These are phyloP conservation scores for Spea bombifrons DNA, from an alignment of 2,113 vertebrate species.

Conservation along the genomic window DNA sequence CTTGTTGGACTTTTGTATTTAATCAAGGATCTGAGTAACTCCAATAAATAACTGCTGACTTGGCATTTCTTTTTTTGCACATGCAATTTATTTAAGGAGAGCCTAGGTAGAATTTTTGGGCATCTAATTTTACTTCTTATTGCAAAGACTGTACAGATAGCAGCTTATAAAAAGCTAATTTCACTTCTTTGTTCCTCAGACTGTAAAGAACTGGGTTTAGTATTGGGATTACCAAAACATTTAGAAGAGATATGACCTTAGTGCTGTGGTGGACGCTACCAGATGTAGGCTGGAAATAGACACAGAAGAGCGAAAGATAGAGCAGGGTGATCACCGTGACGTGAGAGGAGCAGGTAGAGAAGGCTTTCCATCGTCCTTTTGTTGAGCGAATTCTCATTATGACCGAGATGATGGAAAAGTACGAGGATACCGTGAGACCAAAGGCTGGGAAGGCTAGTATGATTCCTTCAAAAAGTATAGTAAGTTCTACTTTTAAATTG, in stretches of 20 bases:
- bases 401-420: neutral
- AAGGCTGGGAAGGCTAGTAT: neutral
- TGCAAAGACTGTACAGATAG: too few species aligned
- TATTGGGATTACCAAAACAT: neutral
- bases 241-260: neutral
- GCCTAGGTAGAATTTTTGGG: too few species aligned
- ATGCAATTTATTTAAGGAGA: too few species aligned
- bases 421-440: neutral
- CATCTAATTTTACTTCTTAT: too few species aligned
- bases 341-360: neutral
- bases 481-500: neutral
- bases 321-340: neutral
- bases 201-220: neutral
- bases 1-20: too few species aligned
- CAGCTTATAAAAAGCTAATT: neutral
- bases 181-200: neutral
- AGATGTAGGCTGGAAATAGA: neutral
- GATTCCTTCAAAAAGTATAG: neutral
- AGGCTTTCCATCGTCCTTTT: neutral
- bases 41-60: too few species aligned
- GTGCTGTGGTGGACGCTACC: too few species aligned
- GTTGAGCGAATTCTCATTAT: neutral
- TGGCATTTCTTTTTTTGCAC: too few species aligned
- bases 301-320: neutral
- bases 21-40: too few species aligned